Base-by-base conservation (phyloP, 2,888 invertebrate species). In the Chironomus riparius region DNA sequence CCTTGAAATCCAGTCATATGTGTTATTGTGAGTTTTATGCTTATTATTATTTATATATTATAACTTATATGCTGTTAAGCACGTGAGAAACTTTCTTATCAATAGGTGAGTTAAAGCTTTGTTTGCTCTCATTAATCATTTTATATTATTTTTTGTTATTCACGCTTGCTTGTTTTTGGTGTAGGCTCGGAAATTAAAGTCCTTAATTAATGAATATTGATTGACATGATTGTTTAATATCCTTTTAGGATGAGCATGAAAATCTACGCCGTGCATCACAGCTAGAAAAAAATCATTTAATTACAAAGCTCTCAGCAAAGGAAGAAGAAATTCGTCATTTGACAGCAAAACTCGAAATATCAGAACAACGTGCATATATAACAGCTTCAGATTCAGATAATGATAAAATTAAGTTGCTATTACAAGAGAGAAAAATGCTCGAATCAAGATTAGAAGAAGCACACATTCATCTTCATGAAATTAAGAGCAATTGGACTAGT, bases 401-500 rank as follows among this genome's bases (percentile, higher is more conserved):
- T 77, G 89, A 89, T 78, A 85, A 87, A 79, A 83, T 88, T 70
- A 86, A 87, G 78, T 86, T 86, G 56, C 80, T 88, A 1, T 83
- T 87, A 78, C 86, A 87, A n/a, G 90, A 91, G 80, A 84, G 90
- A 73, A 87, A 87, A 78, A 82, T 92, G 24, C 85, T 95, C 47
- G 91, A 93, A 78, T 88, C 92, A 77, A 90, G 92, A 80, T 83
- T 95, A 77, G 92, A 93, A 79, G 95, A 95, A 81, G 90, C 94
- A 0, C 91, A 94, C 81, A 87, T 94, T 81, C 95, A 95, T 82
- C 85, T 95, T 47, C 91, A 92, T 0, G 94, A 95, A 80, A 93
- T 95, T 78, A 95, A 96, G 82, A 92, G 93, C 0, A 92, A 93
- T 0, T 95, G 95, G 95, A 95, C 94, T 80, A 92, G 93, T 13